phyloP scores from a whole-genome alignment of 1,140 invertebrate genomes.

The Aphelinus certus region DNA sequence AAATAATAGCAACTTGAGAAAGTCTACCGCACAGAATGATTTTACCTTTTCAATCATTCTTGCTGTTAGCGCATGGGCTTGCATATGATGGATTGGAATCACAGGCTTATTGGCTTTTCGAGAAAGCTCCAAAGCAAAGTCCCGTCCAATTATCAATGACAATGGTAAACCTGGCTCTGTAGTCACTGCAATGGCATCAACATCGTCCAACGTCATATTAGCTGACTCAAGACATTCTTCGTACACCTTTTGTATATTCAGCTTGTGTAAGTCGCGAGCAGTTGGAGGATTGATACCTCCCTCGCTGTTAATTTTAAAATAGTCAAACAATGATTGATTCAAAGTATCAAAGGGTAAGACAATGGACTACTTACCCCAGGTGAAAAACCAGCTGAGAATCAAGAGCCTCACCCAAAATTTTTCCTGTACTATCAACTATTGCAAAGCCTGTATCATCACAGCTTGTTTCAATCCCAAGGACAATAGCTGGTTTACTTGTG shows the following conservation, averaged over 20 bases:
- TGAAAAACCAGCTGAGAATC: constrained; percentile 81
- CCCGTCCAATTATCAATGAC: constrained; percentile 83
- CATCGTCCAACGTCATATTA: constrained; percentile 73
- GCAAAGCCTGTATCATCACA: constrained; percentile 97
- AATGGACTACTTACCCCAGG: constrained; percentile 69
- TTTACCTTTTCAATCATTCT: constrained; percentile 75
- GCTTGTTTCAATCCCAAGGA: constrained; percentile 97
- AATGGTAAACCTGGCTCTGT: constrained; percentile 85
- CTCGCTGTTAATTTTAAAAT: constrained; percentile 67
- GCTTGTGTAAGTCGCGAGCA: constrained; percentile 82
- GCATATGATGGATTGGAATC: constrained; percentile 98
- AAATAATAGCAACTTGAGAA: too few relatives aligned
- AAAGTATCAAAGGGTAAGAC: neutral
- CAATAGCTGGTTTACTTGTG: constrained; percentile 47
- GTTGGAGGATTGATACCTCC: constrained; percentile 92
- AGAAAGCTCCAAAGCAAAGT: constrained; percentile 85
- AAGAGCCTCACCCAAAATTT: constrained; percentile 81
- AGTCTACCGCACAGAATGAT: neutral
- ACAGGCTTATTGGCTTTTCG: constrained; percentile 80
- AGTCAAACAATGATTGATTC: neutral
- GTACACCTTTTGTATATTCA: constrained; percentile 82
- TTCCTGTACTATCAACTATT: constrained; percentile 77
- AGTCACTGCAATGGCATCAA: constrained; percentile 93
- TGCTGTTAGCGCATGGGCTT: constrained; percentile 94
- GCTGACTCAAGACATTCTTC: constrained; percentile 74